Conservation (phyloP, 2,888 invertebrate species). For the Eupithecia subumbrata region DNA sequence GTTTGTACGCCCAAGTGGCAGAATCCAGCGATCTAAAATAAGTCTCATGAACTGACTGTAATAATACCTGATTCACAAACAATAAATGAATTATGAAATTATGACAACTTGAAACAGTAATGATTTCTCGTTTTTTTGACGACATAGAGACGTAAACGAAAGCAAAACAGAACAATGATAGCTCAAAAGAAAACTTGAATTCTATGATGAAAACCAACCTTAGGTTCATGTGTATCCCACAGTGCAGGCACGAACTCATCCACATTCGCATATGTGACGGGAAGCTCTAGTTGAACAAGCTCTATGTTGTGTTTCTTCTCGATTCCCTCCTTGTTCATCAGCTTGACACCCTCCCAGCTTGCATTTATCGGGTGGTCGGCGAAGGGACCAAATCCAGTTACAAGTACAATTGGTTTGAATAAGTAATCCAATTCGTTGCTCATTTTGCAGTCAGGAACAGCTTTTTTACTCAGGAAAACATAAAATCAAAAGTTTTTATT, state of each 20-base stretch:
- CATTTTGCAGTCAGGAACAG: conserved; percentile 43
- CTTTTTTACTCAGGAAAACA: conserved; percentile 7
- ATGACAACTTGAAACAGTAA: no score
- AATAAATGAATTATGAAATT: no score
- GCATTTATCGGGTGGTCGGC: conserved; percentile 88
- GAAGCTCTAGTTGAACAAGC: conserved; percentile 84
- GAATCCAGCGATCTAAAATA: no score
- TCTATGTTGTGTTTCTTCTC: conserved; percentile 70
- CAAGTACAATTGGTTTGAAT: conserved; percentile 77
- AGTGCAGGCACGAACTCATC: conserved; percentile 85
- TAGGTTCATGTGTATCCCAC: conserved; percentile 89
- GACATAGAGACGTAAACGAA: background rate
- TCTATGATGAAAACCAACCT: conserved; percentile 71
- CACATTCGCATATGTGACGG: conserved; percentile 89
- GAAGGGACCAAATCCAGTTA: conserved; percentile 94
- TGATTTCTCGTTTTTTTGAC: background rate
- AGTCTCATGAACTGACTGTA: no score
- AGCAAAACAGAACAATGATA: background rate
- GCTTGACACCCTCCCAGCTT: conserved; percentile 92
- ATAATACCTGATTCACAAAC: no score
- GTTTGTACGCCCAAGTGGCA: no score
- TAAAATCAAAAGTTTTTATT: background rate
- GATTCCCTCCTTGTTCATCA: conserved; percentile 82
- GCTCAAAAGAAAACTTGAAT: background rate
- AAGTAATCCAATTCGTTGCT: conserved; percentile 58